Evolutionary conservation across 1,140 invertebrate genomes (phyloP).

Genomic region (Drosophila tristis): DNA sequence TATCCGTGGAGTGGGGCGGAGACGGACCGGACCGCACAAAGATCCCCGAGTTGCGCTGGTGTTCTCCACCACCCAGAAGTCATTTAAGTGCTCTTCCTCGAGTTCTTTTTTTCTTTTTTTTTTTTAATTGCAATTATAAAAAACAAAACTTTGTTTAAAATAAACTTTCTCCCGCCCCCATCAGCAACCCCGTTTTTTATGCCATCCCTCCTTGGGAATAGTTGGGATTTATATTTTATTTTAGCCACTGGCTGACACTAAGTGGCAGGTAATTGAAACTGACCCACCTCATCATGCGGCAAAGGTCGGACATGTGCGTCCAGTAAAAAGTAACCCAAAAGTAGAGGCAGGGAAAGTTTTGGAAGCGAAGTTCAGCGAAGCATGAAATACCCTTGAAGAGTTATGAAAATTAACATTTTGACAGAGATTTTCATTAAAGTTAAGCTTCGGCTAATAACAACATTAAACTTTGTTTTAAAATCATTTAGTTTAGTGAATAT

Average conservation of each 20-base stretch:
- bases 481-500: too few species aligned
- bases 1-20: neutral
- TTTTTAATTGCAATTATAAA: slow-evolving; percentile 79
- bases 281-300: slow-evolving; percentile 49
- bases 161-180: slow-evolving; percentile 34
- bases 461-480: too few species aligned
- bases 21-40: slow-evolving; percentile 1
- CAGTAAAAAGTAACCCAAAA: slow-evolving; percentile 1
- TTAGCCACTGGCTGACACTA: slow-evolving; percentile 36
- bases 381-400: neutral
- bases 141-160: slow-evolving; percentile 67
- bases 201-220: slow-evolving; percentile 15
- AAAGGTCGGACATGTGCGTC: slow-evolving; percentile 32
- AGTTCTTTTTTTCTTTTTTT: slow-evolving; percentile 48
- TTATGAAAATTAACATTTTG: slow-evolving; percentile 5
- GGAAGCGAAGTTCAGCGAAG: neutral
- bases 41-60: too few species aligned
- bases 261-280: slow-evolving; percentile 61
- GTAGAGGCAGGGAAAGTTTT: neutral
- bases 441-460: too few species aligned
- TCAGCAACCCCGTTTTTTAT: slow-evolving; percentile 1
- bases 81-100: slow-evolving; percentile 69
- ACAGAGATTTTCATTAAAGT: too few species aligned
- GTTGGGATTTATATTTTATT: slow-evolving; percentile 26
- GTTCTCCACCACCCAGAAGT: slow-evolving; percentile 48